Percentiles rank a stretch among this genome's conserved stretches.
Evolutionary conservation across 2,888 invertebrate genomes (phyloP).

Genomic region (Zelleria hepariella): DNA sequence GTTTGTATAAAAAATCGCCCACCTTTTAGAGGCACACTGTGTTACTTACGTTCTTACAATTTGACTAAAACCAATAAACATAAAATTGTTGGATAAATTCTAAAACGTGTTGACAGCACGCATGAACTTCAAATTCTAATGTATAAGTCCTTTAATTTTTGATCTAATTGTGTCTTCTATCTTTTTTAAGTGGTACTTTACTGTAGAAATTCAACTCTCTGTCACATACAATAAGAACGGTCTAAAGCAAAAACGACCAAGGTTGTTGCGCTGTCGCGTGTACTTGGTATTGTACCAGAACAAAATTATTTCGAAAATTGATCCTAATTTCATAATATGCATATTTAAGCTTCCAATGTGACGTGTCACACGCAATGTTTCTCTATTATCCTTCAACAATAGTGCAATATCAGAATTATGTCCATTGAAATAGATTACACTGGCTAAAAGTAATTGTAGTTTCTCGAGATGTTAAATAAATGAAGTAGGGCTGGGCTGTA

Average conservation of each 20-base stretch:
- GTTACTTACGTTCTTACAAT: no score
- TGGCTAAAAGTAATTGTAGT: constrained; percentile 31
- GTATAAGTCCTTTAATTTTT: not conserved
- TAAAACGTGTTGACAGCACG: not conserved
- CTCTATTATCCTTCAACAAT: constrained; percentile 26
- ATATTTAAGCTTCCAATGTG: not conserved
- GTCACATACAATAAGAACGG: no score
- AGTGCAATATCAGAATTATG: constrained; percentile 56
- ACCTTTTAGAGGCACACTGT: no score
- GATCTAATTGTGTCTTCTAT: not conserved
- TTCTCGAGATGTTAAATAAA: constrained; percentile 32
- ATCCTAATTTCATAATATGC: not conserved
- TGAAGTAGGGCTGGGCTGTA: constrained; percentile 59
- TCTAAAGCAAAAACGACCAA: no score
- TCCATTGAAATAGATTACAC: constrained; percentile 53
- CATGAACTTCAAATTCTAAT: not conserved
- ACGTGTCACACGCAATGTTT: constrained; percentile 13
- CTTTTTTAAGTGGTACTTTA: not conserved
- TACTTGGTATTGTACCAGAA: not conserved
- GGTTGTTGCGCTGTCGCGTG: no score
- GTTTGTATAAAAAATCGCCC: no score
- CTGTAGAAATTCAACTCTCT: no score
- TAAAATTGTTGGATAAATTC: not conserved
- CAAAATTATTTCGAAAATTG: not conserved
- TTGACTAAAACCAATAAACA: not conserved